A percentile compares a stretch with the other conserved stretches of the same genome.
These are phyloP conservation scores for Caenorhabditis macrosperma DNA, from an alignment of 2,888 invertebrate species.

Conservation along the genomic window DNA sequence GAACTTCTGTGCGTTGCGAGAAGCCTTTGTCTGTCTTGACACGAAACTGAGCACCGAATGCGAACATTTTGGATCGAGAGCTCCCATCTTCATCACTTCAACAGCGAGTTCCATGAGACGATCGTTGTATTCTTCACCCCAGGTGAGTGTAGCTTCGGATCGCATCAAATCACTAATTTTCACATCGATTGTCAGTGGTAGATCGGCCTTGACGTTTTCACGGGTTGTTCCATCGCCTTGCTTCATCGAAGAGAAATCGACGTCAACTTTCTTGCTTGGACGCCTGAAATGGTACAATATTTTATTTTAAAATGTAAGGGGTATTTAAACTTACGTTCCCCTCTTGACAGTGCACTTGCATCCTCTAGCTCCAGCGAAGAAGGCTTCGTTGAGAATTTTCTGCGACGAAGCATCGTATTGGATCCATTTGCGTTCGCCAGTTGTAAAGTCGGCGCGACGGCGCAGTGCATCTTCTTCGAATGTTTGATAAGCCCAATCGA, in stretches of 20 bases:
- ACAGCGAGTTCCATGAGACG: conserved; percentile 26
- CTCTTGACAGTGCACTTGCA: conserved; percentile 28
- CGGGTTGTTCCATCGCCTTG: conserved; percentile 29
- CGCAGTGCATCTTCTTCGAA: conserved; percentile 25
- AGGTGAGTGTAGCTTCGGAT: conserved; percentile 30
- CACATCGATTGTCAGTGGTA: conserved; percentile 21
- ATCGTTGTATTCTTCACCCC: conserved; percentile 28
- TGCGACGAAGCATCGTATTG: conserved; percentile 31
- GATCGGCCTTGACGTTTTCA: conserved; percentile 30
- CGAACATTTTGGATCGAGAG: conserved; percentile 57
- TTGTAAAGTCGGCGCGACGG: conserved; percentile 10
- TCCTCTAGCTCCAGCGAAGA: conserved; percentile 44
- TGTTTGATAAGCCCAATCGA: conserved; percentile 39
- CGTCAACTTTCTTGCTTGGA: conserved; percentile 25
- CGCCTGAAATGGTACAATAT: conserved; percentile 32
- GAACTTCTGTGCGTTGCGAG: conserved; percentile 65
- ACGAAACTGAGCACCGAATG: conserved; percentile 71
- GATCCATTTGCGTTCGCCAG: conserved; percentile 58
- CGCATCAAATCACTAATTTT: conserved; percentile 26
- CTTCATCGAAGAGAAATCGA: conserved; percentile 56
- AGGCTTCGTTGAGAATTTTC: conserved; percentile 56
- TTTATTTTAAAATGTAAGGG: not conserved
- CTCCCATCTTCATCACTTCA: conserved; percentile 23
- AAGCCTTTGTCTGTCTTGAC: conserved; percentile 64
- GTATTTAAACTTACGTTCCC: conserved; percentile 33